These are phyloP conservation scores for Diarsia rubi DNA, from an alignment of 2,888 invertebrate species.

Conservation along the genomic window DNA sequence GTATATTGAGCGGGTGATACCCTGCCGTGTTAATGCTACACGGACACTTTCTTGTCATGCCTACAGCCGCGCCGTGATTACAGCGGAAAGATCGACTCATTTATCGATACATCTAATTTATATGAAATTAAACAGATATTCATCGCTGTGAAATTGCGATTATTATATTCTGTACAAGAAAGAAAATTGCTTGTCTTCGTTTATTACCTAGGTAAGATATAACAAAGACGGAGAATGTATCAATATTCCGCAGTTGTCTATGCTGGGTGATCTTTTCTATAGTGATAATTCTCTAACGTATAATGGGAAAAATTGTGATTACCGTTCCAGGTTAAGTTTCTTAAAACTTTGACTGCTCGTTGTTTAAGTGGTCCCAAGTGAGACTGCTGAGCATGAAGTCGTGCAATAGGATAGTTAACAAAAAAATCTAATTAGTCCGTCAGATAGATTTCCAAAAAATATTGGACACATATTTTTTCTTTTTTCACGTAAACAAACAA, in stretches of 20 bases:
- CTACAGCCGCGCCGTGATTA: conserved; percentile 76
- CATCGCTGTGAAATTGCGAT: conserved; percentile 61
- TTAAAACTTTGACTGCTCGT: not conserved
- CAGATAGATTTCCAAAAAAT: no score
- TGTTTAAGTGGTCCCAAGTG: not conserved
- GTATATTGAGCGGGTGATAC: conserved; percentile 83
- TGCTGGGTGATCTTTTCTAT: conserved; percentile 2
- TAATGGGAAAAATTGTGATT: not conserved
- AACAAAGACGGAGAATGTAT: conserved; percentile 53
- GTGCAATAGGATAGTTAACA: no score
- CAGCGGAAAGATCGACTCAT: conserved; percentile 71
- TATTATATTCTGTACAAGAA: conserved; percentile 54
- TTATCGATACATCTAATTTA: conserved; percentile 69
- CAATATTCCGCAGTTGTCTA: conserved; percentile 30
- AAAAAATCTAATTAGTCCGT: no score
- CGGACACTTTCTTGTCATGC: conserved; percentile 85
- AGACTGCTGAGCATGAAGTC: not conserved
- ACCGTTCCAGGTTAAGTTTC: not conserved
- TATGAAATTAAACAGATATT: conserved; percentile 65
- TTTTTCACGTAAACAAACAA: no score
- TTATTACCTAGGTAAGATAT: conserved; percentile 55
- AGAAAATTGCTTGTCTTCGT: conserved; percentile 50
- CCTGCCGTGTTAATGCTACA: conserved; percentile 83
- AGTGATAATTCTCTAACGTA: not conserved
- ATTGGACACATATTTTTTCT: no score